Evolutionary conservation across 2,797 vertebrate genomes (phyloP), one percentile per base, ranked within the genome.

Genomic region (Sebastes iracundus): DNA sequence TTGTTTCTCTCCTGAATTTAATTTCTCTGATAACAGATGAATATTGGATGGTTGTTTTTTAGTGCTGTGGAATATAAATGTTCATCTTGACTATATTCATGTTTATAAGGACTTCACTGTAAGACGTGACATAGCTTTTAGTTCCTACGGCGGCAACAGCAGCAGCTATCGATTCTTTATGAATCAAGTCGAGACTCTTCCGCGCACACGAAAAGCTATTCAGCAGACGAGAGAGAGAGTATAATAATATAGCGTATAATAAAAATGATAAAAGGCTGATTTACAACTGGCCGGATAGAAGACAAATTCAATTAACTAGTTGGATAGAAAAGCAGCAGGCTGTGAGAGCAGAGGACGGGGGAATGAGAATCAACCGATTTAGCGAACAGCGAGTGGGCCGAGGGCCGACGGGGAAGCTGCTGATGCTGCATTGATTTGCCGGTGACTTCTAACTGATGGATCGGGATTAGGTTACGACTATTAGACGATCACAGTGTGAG

Each of bases 341-440:
- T 77, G 20, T 71, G 72, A 71, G 75, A 79, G 66, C 73, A 58
- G 58, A 75, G 28, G 67, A 81, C 5, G 70, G 63, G 30, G 30
- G 73, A 84, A 77, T 86, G 63, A 75, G 77, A 85, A 83, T 71
- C 56, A 74, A 18, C 83, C 85, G 72, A 82, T 84, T 88, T 85
- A 68, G 75, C 81, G 81, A 84, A 88, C 73, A 87, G 79, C 61
- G 20, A 69, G 79, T 46, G 82, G 71, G 71, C 58, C 2, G 66
- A 53, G 71, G 71, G 67, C 83, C 35, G 38, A 69, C 49, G 56
- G 68, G 78, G 77, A 72, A 81, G 86, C 85, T 77, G 83, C 85
- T 87, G 85, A 89, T 32, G 81, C 71, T 77, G 83, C 84, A 85
- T 81, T 87, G 84, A 92, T 92, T 88, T 77, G 28, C 68, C 75